These are phyloP conservation scores for Hypothenemus hampei DNA, from an alignment of 1,140 invertebrate genomes.

Conservation along the genomic window DNA sequence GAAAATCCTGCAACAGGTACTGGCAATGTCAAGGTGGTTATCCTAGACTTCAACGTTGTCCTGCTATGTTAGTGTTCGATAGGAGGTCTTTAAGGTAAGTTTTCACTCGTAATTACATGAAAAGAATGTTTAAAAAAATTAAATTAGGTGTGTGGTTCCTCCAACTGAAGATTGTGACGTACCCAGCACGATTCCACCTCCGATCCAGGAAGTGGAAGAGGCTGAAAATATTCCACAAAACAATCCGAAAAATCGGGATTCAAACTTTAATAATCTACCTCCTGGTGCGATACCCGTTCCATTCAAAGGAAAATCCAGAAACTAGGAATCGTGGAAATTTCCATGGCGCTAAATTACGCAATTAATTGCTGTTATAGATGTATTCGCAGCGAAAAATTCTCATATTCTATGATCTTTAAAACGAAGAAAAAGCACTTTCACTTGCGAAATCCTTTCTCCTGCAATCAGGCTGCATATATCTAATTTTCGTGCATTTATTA, in stretches of 20 bases:
- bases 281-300: constrained; percentile 42
- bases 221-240: constrained; percentile 41
- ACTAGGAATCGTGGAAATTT: constrained; percentile 30
- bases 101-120: too few relatives aligned
- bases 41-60: constrained; percentile 81
- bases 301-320: constrained; percentile 38
- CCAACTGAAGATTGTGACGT: constrained; percentile 84
- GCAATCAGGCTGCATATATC: too few relatives aligned
- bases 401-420: too few relatives aligned
- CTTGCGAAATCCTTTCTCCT: too few relatives aligned
- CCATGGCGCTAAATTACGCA: too few relatives aligned
- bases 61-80: constrained; percentile 87
- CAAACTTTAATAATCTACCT: constrained; percentile 39
- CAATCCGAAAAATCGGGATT: constrained; percentile 34
- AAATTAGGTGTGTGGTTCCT: constrained; percentile 79
- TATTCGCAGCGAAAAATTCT: too few relatives aligned
- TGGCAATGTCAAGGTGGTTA: constrained; percentile 93
- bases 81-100: constrained; percentile 57
- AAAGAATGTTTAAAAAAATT: too few relatives aligned
- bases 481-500: too few relatives aligned
- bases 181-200: constrained; percentile 66
- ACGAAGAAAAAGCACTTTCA: too few relatives aligned
- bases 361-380: too few relatives aligned
- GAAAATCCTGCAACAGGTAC: constrained; percentile 88
- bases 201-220: constrained; percentile 48